phyloP scores from a whole-genome alignment of 2,888 invertebrate genomes.

The Parnassius glacialis region DNA sequence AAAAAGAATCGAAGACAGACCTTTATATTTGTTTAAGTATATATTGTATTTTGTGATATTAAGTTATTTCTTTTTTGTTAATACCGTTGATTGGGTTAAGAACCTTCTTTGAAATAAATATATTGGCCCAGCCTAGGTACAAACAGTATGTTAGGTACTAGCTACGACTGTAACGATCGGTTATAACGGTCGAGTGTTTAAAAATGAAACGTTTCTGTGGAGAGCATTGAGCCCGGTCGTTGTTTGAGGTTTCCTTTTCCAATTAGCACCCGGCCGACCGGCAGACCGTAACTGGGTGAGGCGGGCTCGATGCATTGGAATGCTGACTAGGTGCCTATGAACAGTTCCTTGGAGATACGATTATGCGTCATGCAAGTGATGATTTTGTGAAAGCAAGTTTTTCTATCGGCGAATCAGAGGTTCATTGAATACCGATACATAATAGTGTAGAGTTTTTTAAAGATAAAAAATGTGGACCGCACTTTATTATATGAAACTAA shows the following conservation, averaged over 20 bases:
- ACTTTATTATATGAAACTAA: too few species aligned
- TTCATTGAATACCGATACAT: background rate
- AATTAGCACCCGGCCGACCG: constrained; percentile 78
- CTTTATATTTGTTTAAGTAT: too few species aligned
- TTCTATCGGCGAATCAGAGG: constrained; percentile 4
- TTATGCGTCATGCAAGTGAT: constrained; percentile 3
- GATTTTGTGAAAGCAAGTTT: constrained; percentile 29
- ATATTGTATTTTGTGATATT: too few species aligned
- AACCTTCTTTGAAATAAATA: constrained; percentile 9
- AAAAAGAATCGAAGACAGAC: too few species aligned
- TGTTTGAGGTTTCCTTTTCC: constrained; percentile 80
- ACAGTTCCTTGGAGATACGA: constrained; percentile 53
- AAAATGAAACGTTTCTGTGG: constrained; percentile 80
- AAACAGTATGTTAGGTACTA: constrained; percentile 7
- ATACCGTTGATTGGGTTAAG: too few species aligned
- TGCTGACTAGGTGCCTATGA: constrained; percentile 43
- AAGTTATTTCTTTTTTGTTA: too few species aligned
- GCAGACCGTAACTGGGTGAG: constrained; percentile 78
- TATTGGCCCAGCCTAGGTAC: constrained; percentile 10
- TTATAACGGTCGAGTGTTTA: constrained; percentile 75
- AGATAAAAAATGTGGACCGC: too few species aligned
- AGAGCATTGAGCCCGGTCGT: constrained; percentile 78
- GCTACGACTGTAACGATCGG: constrained; percentile 48
- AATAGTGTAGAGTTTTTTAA: too few species aligned
- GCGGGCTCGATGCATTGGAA: constrained; percentile 37